Conservation (phyloP, 2,113 vertebrate species). For the Theristicus caerulescens region DNA sequence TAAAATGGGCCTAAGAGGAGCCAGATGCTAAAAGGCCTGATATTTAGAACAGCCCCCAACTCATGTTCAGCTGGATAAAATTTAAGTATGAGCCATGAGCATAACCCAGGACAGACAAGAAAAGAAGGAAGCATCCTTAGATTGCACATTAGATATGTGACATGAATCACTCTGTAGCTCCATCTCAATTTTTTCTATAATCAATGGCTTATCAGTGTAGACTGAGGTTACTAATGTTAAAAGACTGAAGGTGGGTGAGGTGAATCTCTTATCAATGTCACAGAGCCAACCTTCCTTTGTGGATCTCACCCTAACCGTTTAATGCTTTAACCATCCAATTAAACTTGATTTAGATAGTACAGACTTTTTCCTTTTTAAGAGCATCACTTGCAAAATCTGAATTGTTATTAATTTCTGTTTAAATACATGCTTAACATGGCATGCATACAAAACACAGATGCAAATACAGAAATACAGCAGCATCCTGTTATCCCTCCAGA, state of each 20-base stretch:
- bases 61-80: neutral
- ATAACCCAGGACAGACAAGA: neutral
- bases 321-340: neutral
- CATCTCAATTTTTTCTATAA: neutral
- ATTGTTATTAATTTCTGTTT: neutral
- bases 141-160: neutral
- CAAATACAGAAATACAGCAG: neutral
- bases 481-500: neutral
- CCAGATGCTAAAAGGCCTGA: neutral
- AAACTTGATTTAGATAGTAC: neutral
- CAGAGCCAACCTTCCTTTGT: neutral
- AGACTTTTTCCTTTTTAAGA: neutral
- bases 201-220: neutral
- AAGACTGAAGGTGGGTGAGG: neutral
- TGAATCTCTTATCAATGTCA: neutral
- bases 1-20: neutral
- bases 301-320: neutral
- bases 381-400: neutral
- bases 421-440: neutral
- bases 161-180: neutral
- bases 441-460: neutral
- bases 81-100: neutral
- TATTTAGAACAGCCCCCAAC: neutral
- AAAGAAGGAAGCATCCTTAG: neutral
- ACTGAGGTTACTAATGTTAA: neutral